Conservation (phyloP, 2,113 vertebrate species). For the Megaceryle maxima region DNA sequence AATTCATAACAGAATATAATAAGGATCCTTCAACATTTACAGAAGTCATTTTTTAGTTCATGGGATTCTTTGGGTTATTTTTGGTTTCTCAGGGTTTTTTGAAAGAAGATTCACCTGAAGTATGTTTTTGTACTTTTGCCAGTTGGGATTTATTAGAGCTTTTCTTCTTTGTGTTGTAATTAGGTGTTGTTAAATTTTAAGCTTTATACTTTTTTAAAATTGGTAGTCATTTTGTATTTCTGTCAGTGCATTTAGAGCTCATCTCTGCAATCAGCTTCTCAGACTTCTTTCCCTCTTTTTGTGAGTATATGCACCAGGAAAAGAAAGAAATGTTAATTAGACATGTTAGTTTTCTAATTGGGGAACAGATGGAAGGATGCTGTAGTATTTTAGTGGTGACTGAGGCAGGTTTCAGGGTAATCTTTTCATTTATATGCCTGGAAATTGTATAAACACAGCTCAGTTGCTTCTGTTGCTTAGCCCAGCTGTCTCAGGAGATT, state of each 20-base stretch:
- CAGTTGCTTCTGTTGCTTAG: background rate
- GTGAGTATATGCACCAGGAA: background rate
- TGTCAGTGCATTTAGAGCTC: background rate
- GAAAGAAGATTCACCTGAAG: background rate
- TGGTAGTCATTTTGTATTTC: background rate
- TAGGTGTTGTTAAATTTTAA: too few relatives aligned
- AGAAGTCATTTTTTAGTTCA: background rate
- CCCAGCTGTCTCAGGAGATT: background rate
- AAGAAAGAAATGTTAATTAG: background rate
- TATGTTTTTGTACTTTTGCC: background rate
- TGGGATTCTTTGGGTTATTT: background rate
- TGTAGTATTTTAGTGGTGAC: background rate
- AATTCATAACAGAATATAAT: background rate
- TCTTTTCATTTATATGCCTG: background rate
- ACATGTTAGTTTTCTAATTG: background rate
- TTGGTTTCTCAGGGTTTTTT: background rate
- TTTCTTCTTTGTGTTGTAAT: background rate
- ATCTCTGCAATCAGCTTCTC: background rate
- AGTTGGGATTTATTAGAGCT: background rate
- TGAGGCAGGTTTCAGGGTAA: conserved; percentile 1
- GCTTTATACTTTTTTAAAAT: background rate
- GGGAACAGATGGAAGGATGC: background rate
- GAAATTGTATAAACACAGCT: background rate
- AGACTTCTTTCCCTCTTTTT: background rate
- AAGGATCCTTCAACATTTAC: background rate